Evolutionary conservation across 2,797 vertebrate genomes (phyloP), one percentile per base, ranked within the genome.

Genomic region (Psittacula echo): DNA sequence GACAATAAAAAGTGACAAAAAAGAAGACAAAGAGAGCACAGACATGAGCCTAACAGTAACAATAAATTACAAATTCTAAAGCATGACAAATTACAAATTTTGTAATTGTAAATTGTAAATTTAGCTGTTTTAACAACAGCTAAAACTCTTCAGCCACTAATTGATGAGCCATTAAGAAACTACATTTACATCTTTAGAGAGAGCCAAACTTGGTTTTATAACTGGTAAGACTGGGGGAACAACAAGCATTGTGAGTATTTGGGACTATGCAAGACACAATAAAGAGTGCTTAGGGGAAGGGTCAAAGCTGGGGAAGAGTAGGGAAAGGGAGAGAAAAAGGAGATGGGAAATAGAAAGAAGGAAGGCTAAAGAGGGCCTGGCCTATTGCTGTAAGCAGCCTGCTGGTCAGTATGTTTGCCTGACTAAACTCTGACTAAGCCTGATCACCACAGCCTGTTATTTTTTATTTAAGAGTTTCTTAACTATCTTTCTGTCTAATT

Each of bases 331-430:
- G 5, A 71, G 24, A 41, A 87, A 87, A 54, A 23, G 11, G 19
- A n/a, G 13, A 16, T 27, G 5, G 27, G n/a, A 79, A 87, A 70
- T 14, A 18, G n/a, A 44, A 13, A 60, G 23, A 13, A 48, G 10
- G 12, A 73, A 51, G 13, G 17, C 42, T 64, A 74, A 61, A 71
- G 41, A 6, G 10, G 17, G 9, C 30, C 30, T 44, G 58, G 5
- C 4, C 9, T 29, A 6, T 29, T 54, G 29, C 2, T 51, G 15
- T n/a, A 47, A 83, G 23, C 30, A 42, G 34, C 14, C 5, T 80
- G 30, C 14, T 56, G 17, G 9, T 77, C 3, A 1, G 22, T 62
- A 16, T 0, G 0, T 8, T 44, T 78, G 4, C 19, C 22, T 68
- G 39, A 19, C 17, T 41, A 30, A 73, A 16, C 22, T 26, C 19